Percentiles rank a stretch among this genome's conserved stretches.
Evolutionary conservation across 2,113 vertebrate genomes (phyloP).

Genomic region (Leiothrix lutea): DNA sequence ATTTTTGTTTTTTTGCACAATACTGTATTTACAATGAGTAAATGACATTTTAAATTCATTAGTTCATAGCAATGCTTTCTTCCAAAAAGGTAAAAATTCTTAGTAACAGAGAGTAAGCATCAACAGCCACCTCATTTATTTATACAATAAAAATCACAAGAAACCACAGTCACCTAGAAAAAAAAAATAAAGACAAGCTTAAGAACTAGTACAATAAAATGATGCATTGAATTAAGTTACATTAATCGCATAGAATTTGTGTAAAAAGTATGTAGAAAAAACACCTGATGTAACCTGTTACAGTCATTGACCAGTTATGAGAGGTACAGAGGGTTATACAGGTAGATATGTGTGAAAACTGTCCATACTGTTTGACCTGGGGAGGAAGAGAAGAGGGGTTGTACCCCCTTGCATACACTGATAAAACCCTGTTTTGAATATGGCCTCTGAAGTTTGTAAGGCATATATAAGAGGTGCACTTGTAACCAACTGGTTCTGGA

Average conservation of each 20-base stretch:
- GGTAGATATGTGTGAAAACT: constrained; percentile 99
- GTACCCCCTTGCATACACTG: constrained; percentile 94
- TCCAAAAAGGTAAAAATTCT: constrained; percentile 94
- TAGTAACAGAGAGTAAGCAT: constrained; percentile 97
- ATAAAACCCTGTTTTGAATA: constrained; percentile 98
- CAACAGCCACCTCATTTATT: constrained; percentile 94
- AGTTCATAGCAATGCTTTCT: constrained; percentile 89
- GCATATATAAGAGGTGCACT: constrained; percentile 97
- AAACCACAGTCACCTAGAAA: constrained; percentile 94
- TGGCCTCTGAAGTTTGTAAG: constrained; percentile 99
- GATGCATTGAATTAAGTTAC: constrained; percentile 97
- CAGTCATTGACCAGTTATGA: constrained; percentile 99
- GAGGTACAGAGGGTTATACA: constrained; percentile 99
- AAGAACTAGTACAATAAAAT: constrained; percentile 98
- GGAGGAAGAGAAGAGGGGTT: constrained; percentile 83
- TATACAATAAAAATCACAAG: constrained; percentile 99
- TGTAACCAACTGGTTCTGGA: constrained; percentile 88
- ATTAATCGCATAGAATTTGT: constrained; percentile 99
- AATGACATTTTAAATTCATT: constrained; percentile 93
- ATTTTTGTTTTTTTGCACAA: constrained; percentile 87
- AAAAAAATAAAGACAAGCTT: constrained; percentile 86
- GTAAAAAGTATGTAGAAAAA: constrained; percentile 99
- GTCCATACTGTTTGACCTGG: constrained; percentile 91
- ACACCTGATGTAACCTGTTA: constrained; percentile 99
- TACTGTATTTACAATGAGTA: constrained; percentile 98